phyloP scores from a whole-genome alignment of 64 coral and sea anemone species.

The Pocillopora damicornis region DNA sequence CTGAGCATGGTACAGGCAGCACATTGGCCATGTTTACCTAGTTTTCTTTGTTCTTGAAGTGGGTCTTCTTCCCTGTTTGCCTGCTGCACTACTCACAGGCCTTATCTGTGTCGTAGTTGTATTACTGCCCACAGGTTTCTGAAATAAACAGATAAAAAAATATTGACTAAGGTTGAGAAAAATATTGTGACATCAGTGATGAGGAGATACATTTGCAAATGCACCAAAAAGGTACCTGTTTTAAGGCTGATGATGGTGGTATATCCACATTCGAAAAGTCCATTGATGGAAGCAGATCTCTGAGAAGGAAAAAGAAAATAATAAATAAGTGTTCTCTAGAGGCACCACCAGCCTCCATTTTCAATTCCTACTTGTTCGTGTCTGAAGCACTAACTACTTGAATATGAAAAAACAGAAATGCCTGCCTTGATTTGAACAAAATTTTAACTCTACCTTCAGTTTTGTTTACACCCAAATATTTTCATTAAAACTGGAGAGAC shows the following conservation, averaged over 20 bases:
- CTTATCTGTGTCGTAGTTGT: not conserved
- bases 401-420: too few relatives aligned
- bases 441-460: too few relatives aligned
- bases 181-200: not conserved
- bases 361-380: too few relatives aligned
- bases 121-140: not conserved
- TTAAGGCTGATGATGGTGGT: not conserved
- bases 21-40: not conserved
- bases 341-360: too few relatives aligned
- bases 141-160: not conserved
- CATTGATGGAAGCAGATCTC: constrained; percentile 42
- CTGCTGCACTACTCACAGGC: not conserved
- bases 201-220: not conserved
- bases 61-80: constrained; percentile 25
- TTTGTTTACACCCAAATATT: too few relatives aligned
- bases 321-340: not conserved
- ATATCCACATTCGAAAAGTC: constrained; percentile 15
- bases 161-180: too few relatives aligned
- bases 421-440: too few relatives aligned
- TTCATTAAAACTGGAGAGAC: too few relatives aligned
- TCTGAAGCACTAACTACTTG: too few relatives aligned
- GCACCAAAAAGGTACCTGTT: constrained; percentile 23
- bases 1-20: too few relatives aligned
- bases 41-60: constrained; percentile 40
- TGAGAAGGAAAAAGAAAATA: not conserved